Evolutionary conservation across 2,797 vertebrate species (phyloP).

Genomic region (Phalanger gymnotis): DNA sequence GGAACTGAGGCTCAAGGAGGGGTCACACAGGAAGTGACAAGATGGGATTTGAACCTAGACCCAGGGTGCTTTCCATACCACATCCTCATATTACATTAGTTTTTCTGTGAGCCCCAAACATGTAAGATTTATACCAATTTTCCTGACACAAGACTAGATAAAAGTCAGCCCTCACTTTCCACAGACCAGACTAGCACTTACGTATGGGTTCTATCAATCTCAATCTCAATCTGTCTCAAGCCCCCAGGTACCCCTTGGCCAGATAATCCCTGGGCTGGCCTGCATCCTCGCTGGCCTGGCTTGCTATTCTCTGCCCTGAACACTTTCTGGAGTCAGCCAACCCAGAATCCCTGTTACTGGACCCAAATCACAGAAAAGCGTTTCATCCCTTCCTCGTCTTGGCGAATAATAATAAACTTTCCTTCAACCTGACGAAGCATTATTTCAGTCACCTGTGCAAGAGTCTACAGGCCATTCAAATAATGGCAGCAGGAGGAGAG

Average conservation of each 20-base stretch:
- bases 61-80: background rate
- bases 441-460: background rate
- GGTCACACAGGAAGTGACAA: background rate
- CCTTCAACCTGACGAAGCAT: background rate
- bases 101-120: background rate
- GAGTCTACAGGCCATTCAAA: background rate
- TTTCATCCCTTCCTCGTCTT: background rate
- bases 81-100: background rate
- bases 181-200: background rate
- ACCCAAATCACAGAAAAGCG: background rate
- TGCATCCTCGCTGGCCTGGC: background rate
- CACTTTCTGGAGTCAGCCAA: background rate
- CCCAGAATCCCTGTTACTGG: background rate
- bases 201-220: background rate
- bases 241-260: background rate
- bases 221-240: background rate
- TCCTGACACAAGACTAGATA: background rate
- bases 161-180: background rate
- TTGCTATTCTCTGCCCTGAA: background rate
- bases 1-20: no score
- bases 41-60: background rate
- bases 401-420: background rate
- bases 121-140: background rate
- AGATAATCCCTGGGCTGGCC: background rate
- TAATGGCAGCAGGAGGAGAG: background rate